Evolutionary conservation across 2,888 invertebrate genomes (phyloP).

Genomic region (Germaria angustata): DNA sequence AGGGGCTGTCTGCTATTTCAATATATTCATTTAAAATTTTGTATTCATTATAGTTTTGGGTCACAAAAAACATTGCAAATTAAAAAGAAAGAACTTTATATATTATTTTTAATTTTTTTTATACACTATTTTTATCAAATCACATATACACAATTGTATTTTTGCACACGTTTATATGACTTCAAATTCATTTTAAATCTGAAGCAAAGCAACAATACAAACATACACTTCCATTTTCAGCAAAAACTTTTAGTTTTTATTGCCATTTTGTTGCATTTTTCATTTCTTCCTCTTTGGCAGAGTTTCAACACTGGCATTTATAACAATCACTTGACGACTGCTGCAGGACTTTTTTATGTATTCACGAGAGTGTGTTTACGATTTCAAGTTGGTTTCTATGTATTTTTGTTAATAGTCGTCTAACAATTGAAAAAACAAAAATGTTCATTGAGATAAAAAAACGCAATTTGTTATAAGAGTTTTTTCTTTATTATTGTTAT

Average conservation of each 20-base stretch:
- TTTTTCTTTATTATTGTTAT: no score
- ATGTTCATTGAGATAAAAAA: not conserved
- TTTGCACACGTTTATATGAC: constrained; percentile 16
- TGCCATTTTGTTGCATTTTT: constrained; percentile 23
- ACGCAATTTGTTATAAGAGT: constrained; percentile 4
- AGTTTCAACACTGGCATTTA: constrained; percentile 42
- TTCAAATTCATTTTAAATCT: constrained; percentile 13
- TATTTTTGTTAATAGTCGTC: not conserved
- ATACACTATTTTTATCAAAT: not conserved
- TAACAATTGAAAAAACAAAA: not conserved
- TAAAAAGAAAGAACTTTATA: not conserved
- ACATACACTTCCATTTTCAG: not conserved
- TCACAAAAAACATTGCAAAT: not conserved
- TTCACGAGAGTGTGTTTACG: not conserved
- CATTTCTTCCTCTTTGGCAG: constrained; percentile 27
- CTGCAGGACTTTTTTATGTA: not conserved
- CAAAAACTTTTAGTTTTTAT: not conserved
- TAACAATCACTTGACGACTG: constrained; percentile 42
- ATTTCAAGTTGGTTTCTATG: not conserved
- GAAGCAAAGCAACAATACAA: not conserved
- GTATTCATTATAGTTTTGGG: not conserved
- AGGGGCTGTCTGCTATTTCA: not conserved
- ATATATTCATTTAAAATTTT: not conserved
- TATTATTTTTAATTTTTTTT: no score
- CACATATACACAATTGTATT: not conserved